Conservation (phyloP, 1,140 invertebrate species). For the Fopius arisanus region DNA sequence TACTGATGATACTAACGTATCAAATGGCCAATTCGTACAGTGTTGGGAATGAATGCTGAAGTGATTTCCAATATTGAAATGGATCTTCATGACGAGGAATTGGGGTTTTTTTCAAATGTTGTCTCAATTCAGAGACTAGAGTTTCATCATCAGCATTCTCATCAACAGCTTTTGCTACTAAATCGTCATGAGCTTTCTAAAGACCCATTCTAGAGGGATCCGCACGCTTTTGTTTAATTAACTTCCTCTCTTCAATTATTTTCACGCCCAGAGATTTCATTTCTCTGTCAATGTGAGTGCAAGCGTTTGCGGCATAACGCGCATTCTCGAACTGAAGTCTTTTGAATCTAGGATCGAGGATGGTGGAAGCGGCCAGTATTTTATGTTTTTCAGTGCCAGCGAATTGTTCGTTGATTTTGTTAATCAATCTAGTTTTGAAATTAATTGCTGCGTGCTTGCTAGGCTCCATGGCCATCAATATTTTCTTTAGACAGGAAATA, state of each 20-base stretch:
- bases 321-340: constrained; percentile 31
- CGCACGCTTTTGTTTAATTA: background rate
- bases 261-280: background rate
- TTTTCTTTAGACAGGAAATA: background rate
- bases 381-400: constrained; percentile 17
- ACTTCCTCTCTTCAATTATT: background rate
- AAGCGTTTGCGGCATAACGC: background rate
- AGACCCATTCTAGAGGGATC: background rate
- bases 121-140: background rate
- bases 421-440: constrained; percentile 15
- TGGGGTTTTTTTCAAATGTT: constrained; percentile 31
- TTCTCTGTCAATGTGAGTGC: background rate
- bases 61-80: constrained; percentile 50
- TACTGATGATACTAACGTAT: constrained; percentile 50
- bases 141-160: background rate
- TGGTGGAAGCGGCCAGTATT: constrained; percentile 30
- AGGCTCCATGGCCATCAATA: background rate
- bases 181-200: background rate
- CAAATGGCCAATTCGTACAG: constrained; percentile 46
- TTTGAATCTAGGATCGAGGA: constrained; percentile 40
- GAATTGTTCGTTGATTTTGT: constrained; percentile 24
- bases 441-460: background rate
- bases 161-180: background rate
- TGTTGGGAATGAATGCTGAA: constrained; percentile 46
- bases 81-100: constrained; percentile 47